Evolutionary conservation across 2,113 vertebrate genomes (phyloP), one percentile per base, ranked within the genome.

Genomic region (Megalops atlanticus): DNA sequence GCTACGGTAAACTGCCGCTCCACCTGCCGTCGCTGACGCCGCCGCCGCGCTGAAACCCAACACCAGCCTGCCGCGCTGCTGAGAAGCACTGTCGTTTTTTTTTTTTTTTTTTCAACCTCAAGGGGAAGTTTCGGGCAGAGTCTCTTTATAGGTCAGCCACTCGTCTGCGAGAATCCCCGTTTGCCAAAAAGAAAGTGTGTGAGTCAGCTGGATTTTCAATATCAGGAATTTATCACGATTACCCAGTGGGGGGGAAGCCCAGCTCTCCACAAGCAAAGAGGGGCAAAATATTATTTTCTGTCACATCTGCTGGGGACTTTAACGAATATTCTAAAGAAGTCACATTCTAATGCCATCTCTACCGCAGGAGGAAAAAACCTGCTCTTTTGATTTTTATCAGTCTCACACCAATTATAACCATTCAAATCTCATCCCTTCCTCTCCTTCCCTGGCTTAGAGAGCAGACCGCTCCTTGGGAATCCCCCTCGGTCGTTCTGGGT

Each of bases 121-220:
- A 31, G 35, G 73, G 73, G 39, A 74, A 43, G 69, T 38, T 38
- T 38, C 1, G n/a, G 3, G 69, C 18, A 16, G 14, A 16, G 12
- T 71, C 69, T 11, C 36, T 71, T 71, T 21, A 71, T 38, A 71
- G 69, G 58, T 64, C 69, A 71, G 69, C 36, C 36, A 36, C 69
- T 71, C 11, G 31, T 64, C 58, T 64, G 1, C 11, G 11, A 21
- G 6, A 64, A 8, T 64, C 58, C n/a, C n/a, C 8, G 58, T 31
- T 71, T 71, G 36, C 18, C 69, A 71, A 15, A 71, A 71, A 71
- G 14, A 38, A 3, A 35, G 69, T 71, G 31, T 38, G 2, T 71
- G 33, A 36, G 69, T 71, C n/a, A 71, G 16, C 14, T 4, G 69
- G 27, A 71, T 71, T 35, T 35, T 4, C 31, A 36, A 15, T 35